Conservation (phyloP, 2,113 vertebrate genomes). For the Vulpes vulpes region DNA sequence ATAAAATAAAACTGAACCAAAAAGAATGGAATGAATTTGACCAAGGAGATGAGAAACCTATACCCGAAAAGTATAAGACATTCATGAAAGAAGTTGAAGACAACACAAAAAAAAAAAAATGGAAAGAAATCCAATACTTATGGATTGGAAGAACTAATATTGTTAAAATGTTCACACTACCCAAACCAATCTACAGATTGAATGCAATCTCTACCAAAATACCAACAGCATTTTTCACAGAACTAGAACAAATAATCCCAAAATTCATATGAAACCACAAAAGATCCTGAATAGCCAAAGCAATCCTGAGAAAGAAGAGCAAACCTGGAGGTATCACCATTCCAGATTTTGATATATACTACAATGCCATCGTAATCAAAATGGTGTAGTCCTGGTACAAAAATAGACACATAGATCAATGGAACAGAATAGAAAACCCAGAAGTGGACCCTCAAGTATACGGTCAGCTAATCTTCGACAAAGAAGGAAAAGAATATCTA, state of each 20-base stretch:
- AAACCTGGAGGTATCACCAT: neutral
- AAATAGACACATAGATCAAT: neutral
- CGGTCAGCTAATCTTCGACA: neutral
- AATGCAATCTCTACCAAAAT: neutral
- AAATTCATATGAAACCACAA: neutral
- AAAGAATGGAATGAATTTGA: neutral
- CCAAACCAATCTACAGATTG: neutral
- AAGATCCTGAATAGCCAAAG: neutral
- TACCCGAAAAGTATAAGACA: neutral
- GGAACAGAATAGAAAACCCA: neutral
- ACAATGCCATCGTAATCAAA: neutral
- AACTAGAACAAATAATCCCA: neutral
- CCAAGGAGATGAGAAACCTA: neutral
- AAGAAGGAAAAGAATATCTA: neutral
- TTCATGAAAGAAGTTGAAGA: neutral
- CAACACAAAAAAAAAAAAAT: neutral
- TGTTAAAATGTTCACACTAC: neutral
- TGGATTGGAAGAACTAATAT: neutral
- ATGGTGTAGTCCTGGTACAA: neutral
- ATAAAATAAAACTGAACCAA: neutral
- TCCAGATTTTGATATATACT: neutral
- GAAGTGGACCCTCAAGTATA: neutral
- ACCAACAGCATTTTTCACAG: neutral
- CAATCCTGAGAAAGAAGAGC: neutral
- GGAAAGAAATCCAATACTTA: neutral